These are phyloP conservation scores for Physocephala rufipes DNA, from an alignment of 2,888 invertebrate species.

Conservation along the genomic window DNA sequence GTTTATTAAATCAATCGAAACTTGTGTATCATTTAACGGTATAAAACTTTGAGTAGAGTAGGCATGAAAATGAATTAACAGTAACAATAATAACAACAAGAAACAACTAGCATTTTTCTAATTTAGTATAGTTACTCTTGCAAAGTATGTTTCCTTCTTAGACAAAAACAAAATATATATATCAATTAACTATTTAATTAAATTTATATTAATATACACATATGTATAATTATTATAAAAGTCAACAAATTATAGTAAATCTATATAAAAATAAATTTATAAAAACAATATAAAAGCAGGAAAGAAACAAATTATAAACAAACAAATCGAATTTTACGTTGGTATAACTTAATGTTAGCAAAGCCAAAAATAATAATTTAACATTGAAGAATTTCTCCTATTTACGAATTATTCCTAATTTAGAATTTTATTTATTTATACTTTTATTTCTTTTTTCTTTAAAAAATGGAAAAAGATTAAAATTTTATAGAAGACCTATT, in stretches of 20 bases:
- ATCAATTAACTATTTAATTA: conserved; percentile 32
- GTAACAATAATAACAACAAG: conserved; percentile 30
- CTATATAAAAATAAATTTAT: conserved; percentile 4
- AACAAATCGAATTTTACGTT: conserved; percentile 15
- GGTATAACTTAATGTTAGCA: conserved; percentile 26
- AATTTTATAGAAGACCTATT: too few relatives aligned
- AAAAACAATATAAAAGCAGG: not conserved
- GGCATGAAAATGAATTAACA: not conserved
- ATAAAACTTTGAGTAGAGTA: not conserved
- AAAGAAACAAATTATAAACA: not conserved
- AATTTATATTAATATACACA: not conserved
- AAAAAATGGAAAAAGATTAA: too few relatives aligned
- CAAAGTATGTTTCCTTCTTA: conserved; percentile 34
- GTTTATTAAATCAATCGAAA: conserved; percentile 23
- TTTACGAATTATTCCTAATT: conserved; percentile 20
- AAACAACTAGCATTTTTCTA: conserved; percentile 41
- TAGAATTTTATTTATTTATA: conserved; percentile 30
- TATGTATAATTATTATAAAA: conserved; percentile 7
- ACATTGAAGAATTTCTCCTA: conserved; percentile 11
- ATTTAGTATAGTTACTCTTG: conserved; percentile 45
- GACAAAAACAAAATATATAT: conserved; percentile 1
- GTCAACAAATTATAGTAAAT: conserved; percentile 6
- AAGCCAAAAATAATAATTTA: conserved; percentile 29
- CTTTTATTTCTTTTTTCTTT: too few relatives aligned
- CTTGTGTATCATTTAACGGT: conserved; percentile 16